Percentiles rank a stretch among this genome's conserved stretches.
Conservation (phyloP, 2,888 invertebrate genomes). For the Brenthis hecate region DNA sequence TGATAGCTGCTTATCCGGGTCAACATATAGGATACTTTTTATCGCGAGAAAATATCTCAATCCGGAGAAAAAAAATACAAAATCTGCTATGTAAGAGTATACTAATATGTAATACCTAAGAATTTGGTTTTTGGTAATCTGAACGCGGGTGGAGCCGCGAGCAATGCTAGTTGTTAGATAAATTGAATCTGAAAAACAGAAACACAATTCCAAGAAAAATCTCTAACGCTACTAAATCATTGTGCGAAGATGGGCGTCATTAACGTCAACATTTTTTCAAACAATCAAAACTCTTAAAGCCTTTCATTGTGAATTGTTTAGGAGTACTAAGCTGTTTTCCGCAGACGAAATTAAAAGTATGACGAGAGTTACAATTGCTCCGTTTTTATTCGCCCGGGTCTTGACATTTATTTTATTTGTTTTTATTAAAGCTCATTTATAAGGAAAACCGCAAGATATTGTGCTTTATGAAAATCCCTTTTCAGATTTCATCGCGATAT, state of each 20-base stretch:
- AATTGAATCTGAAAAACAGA: not conserved
- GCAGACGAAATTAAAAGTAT: slow-evolving; percentile 75
- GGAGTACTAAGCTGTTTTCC: slow-evolving; percentile 69
- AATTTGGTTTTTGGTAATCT: too few relatives aligned
- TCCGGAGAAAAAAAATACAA: too few relatives aligned
- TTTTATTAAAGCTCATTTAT: slow-evolving; percentile 71
- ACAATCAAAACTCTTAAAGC: slow-evolving; percentile 63
- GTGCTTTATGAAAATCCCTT: slow-evolving; percentile 52
- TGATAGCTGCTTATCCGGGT: too few relatives aligned
- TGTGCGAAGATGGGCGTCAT: slow-evolving; percentile 1
- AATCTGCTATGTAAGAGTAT: too few relatives aligned
- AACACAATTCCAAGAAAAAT: not conserved
- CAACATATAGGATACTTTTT: too few relatives aligned
- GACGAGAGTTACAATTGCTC: slow-evolving; percentile 75
- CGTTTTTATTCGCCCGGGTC: slow-evolving; percentile 67
- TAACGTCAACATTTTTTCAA: slow-evolving; percentile 25
- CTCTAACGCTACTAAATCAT: slow-evolving; percentile 12
- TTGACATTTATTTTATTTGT: slow-evolving; percentile 68
- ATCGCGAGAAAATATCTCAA: too few relatives aligned
- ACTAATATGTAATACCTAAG: too few relatives aligned
- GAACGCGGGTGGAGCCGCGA: too few relatives aligned
- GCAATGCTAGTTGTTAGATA: not conserved
- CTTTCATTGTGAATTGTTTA: slow-evolving; percentile 47
- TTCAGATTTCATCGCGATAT: slow-evolving; percentile 48
- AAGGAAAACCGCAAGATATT: slow-evolving; percentile 64